Evolutionary conservation across 2,797 vertebrate species (phyloP), one percentile per base, ranked within the genome.

Genomic region (Oreonectes daqikongensis): DNA sequence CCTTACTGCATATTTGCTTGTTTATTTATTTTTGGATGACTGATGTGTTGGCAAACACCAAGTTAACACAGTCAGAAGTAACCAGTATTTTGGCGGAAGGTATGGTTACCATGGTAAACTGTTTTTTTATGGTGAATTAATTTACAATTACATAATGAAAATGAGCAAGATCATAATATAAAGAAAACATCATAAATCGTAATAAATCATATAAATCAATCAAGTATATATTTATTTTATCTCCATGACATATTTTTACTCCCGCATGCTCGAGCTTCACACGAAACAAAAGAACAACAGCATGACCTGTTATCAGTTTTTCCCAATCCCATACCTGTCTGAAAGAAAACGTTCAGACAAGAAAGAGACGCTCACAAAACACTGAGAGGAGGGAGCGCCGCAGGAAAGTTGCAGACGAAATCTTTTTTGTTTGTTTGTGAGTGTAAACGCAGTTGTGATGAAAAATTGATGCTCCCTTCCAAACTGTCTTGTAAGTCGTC

Each of bases 401-500:
- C 81, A 81, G 81, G 78, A 82, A 82, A 69, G 76, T 83, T 83
- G 80, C 78, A 81, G 72, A 83, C 75, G 78, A 81, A 70, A 79
- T 79, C 81, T 79, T 77, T 81, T 86, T 82, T 83, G 83, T 83
- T 83, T 84, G 81, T 85, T 79, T 85, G 79, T 70, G 76, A 78
- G 80, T 60, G 71, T 84, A 86, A 86, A 86, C 79, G 79, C 81
- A 77, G 82, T 85, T 84, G 79, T 84, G 84, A 82, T 86, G 80
- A 84, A 85, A 86, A 83, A 84, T 85, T 84, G 78, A 86, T 86
- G 83, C 71, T 65, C 76, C 81, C 71, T 63, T 82, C 84, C 83
- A 81, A 85, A 82, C 84, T 85, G 83, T 82, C 84, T 84, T 83
- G 82, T 86, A 84, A 84, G 83, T 85, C 80, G 40, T 83, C 84